Percentiles rank a stretch among this genome's conserved stretches.
phyloP scores from a whole-genome alignment of 2,888 invertebrate genomes.

The Hyposoter didymator region DNA sequence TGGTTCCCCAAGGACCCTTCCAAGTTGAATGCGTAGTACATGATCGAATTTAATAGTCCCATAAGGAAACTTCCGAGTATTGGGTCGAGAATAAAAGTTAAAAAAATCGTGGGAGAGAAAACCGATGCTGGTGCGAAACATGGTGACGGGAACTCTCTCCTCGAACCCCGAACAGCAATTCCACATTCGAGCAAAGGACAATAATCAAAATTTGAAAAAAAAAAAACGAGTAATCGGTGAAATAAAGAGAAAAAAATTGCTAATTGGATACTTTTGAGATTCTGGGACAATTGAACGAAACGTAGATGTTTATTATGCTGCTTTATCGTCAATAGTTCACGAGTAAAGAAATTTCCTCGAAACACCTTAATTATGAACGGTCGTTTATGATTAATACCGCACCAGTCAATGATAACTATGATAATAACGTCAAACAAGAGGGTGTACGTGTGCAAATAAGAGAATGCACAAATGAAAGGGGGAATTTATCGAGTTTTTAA shows the following conservation, averaged over 20 bases:
- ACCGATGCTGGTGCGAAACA: background rate
- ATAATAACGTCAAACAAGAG: constrained; percentile 12
- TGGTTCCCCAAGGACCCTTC: constrained; percentile 1
- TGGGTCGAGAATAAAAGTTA: constrained; percentile 19
- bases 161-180: background rate
- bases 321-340: background rate
- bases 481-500: constrained; percentile 68
- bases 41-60: constrained; percentile 44
- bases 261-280: background rate
- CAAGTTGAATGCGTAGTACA: constrained; percentile 6
- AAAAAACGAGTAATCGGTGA: too few relatives aligned
- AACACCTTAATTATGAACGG: constrained; percentile 29
- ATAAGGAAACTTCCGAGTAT: constrained; percentile 40
- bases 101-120: constrained; percentile 14
- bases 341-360: constrained; percentile 6
- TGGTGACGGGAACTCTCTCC: background rate
- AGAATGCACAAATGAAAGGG: constrained; percentile 62
- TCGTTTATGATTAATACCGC: constrained; percentile 15
- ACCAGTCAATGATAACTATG: constrained; percentile 24
- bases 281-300: background rate
- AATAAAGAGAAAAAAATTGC: background rate
- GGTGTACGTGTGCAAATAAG: constrained; percentile 44
- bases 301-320: background rate
- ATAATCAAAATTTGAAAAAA: background rate
- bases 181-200: background rate